These are phyloP conservation scores for Bos javanicus DNA, from an alignment of 2,113 vertebrate species.

Conservation along the genomic window DNA sequence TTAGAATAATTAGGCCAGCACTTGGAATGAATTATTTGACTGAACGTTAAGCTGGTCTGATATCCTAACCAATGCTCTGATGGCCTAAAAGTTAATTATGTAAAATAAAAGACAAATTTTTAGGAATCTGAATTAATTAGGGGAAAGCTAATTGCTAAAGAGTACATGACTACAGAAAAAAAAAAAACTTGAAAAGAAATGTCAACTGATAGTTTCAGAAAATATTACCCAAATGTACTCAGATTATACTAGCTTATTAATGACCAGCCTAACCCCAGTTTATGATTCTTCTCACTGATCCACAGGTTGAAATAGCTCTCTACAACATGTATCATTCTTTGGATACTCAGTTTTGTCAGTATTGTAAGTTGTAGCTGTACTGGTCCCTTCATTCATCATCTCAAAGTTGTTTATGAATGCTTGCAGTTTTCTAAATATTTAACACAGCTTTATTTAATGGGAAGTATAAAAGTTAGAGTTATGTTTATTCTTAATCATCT, in stretches of 20 bases:
- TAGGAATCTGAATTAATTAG: background rate
- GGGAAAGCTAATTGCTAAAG: slow-evolving; percentile 1
- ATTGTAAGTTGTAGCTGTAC: background rate
- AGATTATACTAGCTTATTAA: background rate
- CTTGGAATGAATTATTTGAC: background rate
- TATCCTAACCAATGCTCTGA: background rate
- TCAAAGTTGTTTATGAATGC: slow-evolving; percentile 9
- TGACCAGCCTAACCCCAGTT: background rate
- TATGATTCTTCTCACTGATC: background rate
- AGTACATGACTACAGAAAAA: background rate
- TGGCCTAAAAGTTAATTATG: background rate
- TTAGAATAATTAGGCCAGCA: slow-evolving; percentile 11
- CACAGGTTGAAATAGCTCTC: background rate
- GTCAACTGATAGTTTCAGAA: background rate
- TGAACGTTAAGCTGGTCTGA: background rate
- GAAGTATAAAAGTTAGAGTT: background rate
- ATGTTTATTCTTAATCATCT: slow-evolving; percentile 3
- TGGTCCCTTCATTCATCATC: background rate
- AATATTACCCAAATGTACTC: background rate
- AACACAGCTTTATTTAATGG: slow-evolving; percentile 12
- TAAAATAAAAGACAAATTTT: slow-evolving; percentile 24
- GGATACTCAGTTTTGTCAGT: background rate
- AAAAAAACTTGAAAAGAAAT: background rate
- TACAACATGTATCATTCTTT: background rate
- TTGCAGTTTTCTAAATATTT: slow-evolving; percentile 14